These are phyloP conservation scores for Crotalus viridis DNA, from an alignment of 2,113 vertebrate species.

Conservation along the genomic window DNA sequence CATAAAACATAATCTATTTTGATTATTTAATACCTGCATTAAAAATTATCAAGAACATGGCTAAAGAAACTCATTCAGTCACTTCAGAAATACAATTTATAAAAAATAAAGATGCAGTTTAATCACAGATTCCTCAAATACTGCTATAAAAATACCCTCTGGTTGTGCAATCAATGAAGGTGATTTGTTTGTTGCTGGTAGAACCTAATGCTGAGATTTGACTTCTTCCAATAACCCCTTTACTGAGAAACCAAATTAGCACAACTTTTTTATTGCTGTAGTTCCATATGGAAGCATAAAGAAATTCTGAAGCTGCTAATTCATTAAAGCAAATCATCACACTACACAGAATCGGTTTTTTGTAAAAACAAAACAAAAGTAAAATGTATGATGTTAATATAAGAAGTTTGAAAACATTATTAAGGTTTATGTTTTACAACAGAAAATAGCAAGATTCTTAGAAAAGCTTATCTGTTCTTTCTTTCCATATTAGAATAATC, in stretches of 20 bases:
- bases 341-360: conserved; percentile 56
- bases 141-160: conserved; percentile 34
- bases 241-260: conserved; percentile 68
- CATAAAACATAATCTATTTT: conserved; percentile 1
- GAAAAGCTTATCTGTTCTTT: neutral
- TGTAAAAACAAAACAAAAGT: conserved; percentile 52
- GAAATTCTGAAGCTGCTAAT: conserved; percentile 71
- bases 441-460: conserved; percentile 21
- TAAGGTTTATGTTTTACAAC: conserved; percentile 32
- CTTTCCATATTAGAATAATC: neutral
- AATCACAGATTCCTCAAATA: conserved; percentile 40
- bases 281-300: conserved; percentile 63
- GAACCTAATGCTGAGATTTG: conserved; percentile 66
- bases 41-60: neutral
- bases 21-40: conserved; percentile 4
- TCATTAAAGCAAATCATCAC: conserved; percentile 64
- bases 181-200: conserved; percentile 67
- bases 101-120: conserved; percentile 31
- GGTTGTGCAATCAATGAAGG: conserved; percentile 66
- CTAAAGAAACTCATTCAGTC: neutral
- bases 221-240: conserved; percentile 68
- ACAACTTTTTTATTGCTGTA: conserved; percentile 73
- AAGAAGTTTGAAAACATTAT: conserved; percentile 36
- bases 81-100: neutral
- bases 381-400: conserved; percentile 31